These are phyloP conservation scores for Delphinapterus leucas DNA, from an alignment of 2,113 vertebrate genomes.

Conservation along the genomic window DNA sequence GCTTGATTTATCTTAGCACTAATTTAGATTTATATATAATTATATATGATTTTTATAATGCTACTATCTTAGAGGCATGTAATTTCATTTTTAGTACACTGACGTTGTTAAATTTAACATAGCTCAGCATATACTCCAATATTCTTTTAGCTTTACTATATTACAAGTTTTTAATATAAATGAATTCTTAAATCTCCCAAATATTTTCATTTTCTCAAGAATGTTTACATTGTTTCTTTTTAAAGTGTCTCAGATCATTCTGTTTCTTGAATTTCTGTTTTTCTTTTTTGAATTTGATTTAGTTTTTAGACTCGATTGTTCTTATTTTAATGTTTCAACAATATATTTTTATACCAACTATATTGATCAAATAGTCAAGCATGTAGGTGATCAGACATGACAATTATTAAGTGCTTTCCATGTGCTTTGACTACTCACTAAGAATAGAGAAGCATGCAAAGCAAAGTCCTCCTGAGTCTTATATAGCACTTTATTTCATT, in stretches of 20 bases:
- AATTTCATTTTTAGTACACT: slow-evolving; percentile 9
- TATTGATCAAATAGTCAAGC: neutral
- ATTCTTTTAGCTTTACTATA: neutral
- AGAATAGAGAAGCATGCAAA: neutral
- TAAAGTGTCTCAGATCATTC: neutral
- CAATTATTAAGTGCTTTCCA: neutral
- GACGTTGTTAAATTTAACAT: neutral
- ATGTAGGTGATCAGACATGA: neutral
- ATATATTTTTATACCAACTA: neutral
- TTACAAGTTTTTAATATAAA: neutral
- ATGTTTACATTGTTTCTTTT: neutral
- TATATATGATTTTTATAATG: neutral
- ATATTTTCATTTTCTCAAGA: slow-evolving; percentile 30
- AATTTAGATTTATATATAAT: neutral
- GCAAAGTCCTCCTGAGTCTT: neutral
- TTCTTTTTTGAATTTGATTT: neutral
- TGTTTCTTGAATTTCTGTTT: neutral
- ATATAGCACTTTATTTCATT: neutral
- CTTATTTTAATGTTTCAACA: neutral
- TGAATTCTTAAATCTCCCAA: neutral
- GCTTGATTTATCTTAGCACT: neutral
- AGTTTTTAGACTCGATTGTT: neutral
- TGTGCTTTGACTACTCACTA: neutral
- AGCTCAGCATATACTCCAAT: neutral
- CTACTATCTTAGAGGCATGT: neutral